Conservation (phyloP, 1,140 invertebrate species). For the Procambarus virginalis region DNA sequence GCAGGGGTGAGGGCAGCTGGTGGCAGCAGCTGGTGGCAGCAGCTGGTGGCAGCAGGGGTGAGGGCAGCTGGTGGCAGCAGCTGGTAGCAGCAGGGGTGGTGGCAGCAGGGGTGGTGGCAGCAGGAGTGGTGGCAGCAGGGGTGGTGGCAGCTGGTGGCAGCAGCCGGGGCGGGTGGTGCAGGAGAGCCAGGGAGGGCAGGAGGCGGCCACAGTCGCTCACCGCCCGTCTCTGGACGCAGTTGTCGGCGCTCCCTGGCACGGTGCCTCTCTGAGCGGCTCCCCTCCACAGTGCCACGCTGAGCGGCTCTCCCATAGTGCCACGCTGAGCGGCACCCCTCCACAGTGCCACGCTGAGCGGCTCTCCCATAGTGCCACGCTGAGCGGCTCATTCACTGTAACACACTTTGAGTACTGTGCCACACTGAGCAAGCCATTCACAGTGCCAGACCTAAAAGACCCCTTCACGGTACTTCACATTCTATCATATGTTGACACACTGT, state of each 20-base stretch:
- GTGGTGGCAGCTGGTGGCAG: neutral
- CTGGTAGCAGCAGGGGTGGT: neutral
- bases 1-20: too few relatives aligned
- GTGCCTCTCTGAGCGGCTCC: neutral
- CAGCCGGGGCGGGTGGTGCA: neutral
- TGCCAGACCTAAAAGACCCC: too few relatives aligned
- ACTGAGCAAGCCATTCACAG: too few relatives aligned
- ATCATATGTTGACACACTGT: too few relatives aligned
- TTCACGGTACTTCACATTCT: too few relatives aligned
- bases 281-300: too few relatives aligned
- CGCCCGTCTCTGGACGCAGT: conserved; percentile 6
- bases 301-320: neutral
- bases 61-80: neutral
- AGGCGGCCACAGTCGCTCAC: neutral
- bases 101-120: too few relatives aligned
- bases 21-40: too few relatives aligned
- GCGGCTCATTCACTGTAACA: neutral
- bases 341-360: neutral
- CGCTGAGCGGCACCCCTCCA: neutral
- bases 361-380: neutral
- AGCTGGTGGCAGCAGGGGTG: too few relatives aligned
- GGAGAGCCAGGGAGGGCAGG: neutral
- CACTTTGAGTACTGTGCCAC: too few relatives aligned
- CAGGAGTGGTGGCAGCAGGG: neutral
- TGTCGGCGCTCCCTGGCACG: neutral